These are phyloP conservation scores for Drosophila sordidapex DNA, from an alignment of 2,888 invertebrate genomes.

Conservation along the genomic window DNA sequence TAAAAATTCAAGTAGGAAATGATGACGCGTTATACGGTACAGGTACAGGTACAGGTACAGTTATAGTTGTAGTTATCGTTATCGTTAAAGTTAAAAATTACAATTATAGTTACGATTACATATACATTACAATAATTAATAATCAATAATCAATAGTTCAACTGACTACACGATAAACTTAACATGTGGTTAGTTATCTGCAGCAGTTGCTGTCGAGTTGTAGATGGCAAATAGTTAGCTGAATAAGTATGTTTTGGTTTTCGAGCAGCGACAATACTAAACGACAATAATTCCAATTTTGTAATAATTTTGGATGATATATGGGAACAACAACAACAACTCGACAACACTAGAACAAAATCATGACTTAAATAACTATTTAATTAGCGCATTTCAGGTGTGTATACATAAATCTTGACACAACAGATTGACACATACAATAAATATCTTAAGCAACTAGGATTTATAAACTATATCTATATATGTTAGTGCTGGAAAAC, in stretches of 20 bases:
- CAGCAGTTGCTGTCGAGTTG: slow-evolving; percentile 69
- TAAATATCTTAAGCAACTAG: slow-evolving; percentile 1
- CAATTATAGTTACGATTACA: slow-evolving; percentile 32
- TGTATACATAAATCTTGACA: slow-evolving; percentile 1
- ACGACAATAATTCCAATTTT: slow-evolving; percentile 54
- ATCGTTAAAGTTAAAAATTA: slow-evolving; percentile 42
- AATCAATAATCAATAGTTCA: slow-evolving; percentile 30
- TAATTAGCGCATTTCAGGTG: slow-evolving; percentile 8
- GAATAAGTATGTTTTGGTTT: slow-evolving; percentile 23
- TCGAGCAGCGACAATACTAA: slow-evolving; percentile 53
- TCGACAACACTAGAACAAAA: slow-evolving; percentile 64
- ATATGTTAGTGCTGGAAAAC: slow-evolving; percentile 3
- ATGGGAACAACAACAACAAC: slow-evolving; percentile 52
- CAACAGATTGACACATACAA: slow-evolving; percentile 2
- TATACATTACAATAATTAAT: slow-evolving; percentile 16
- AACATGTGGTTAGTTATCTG: slow-evolving; percentile 40
- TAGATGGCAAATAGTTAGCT: slow-evolving; percentile 39
- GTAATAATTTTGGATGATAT: slow-evolving; percentile 45
- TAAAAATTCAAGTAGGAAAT: slow-evolving; percentile 54
- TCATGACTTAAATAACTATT: slow-evolving; percentile 20
- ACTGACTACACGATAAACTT: slow-evolving; percentile 51
- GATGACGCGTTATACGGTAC: slow-evolving; percentile 65
- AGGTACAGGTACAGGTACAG: slow-evolving; percentile 42
- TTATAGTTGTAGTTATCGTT: slow-evolving; percentile 37
- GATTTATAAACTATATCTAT: background rate